Evolutionary conservation across 2,888 invertebrate species (phyloP).

Genomic region (Sminthurides aquaticus): DNA sequence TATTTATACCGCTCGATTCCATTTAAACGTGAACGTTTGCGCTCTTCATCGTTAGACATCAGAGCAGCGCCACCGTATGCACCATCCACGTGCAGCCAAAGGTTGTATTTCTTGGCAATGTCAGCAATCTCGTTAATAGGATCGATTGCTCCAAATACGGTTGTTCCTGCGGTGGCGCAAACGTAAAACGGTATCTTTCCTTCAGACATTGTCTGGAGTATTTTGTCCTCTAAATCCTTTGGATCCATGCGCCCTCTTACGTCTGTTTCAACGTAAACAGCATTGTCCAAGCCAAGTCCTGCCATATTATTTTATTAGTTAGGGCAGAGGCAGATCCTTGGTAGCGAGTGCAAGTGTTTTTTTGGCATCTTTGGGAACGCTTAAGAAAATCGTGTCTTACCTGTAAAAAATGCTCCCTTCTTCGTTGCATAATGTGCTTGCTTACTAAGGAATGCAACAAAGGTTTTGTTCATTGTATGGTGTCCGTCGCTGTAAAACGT

Average conservation of each 20-base stretch:
- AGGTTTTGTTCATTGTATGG: not conserved
- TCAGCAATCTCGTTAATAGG: conserved; percentile 66
- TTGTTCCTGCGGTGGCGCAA: conserved; percentile 57
- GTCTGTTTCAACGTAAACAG: not conserved
- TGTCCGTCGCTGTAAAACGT: not conserved
- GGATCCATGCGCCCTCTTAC: conserved; percentile 1
- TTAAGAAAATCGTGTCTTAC: not conserved
- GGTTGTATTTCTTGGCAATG: conserved; percentile 64
- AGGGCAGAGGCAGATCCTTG: no score
- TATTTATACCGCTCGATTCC: no score
- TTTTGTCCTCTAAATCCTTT: not conserved
- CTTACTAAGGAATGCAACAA: conserved; percentile 1
- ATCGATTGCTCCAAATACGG: conserved; percentile 82
- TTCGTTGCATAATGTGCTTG: conserved; percentile 3
- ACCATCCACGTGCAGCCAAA: conserved; percentile 89
- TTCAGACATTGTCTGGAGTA: not conserved
- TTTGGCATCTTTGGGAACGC: not conserved
- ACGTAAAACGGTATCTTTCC: conserved; percentile 5
- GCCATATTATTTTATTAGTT: no score
- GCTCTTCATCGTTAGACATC: conserved; percentile 63
- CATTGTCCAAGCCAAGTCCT: conserved; percentile 16
- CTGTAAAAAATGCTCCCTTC: conserved; percentile 5
- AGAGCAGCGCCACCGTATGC: conserved; percentile 68
- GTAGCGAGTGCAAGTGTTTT: not conserved
- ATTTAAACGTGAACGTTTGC: conserved; percentile 52